Base-by-base conservation (phyloP, 2,113 vertebrate genomes). In the Cettia cetti region DNA sequence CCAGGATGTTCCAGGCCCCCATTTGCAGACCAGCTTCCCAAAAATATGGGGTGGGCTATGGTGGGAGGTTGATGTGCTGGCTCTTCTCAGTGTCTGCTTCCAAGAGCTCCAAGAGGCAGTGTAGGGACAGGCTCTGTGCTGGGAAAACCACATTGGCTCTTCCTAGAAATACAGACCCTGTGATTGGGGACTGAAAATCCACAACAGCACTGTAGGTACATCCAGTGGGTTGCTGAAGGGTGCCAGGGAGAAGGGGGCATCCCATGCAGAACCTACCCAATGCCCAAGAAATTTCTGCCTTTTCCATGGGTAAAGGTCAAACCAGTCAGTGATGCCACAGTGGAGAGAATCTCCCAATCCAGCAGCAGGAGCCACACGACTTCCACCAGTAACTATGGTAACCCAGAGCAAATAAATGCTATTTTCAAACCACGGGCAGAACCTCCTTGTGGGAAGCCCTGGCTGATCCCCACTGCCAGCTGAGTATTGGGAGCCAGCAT, bases 301-400 rank as follows among this genome's bases (percentile, higher is more conserved):
- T 71, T 68, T 31, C 40, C 24, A 19, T 39, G 30, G 20, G 37
- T 35, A 1, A 5, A 44, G 56, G 54, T 70, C 33, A 75, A 52
- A 56, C 20, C 27, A 71, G 52, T 31, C 1, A 1, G 39, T 56
- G 8, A 2, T 18, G 50, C 64, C 9, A 7, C 2, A 0, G 9
- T 3, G 16, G 53, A 71, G 52, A 82, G 52, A 37, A 47, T 37
- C 33, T 4, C 54, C 91, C 87, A 44, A 35, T 47, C n/a, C 42
- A 21, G 65, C 65, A 84, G 64, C 64, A 65, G 47, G 61, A 93
- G 64, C 7, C 0, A 54, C 39, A 60, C 1, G 3, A 57, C 70
- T 75, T 74, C 35, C 40, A 59, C 61, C 9, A 49, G 93, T 97
- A 91, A 78, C 97, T 85, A 95, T 94, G 86, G 96, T 30, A 95